Conservation (phyloP, 2,113 vertebrate species). For the Stigmatopora argus region DNA sequence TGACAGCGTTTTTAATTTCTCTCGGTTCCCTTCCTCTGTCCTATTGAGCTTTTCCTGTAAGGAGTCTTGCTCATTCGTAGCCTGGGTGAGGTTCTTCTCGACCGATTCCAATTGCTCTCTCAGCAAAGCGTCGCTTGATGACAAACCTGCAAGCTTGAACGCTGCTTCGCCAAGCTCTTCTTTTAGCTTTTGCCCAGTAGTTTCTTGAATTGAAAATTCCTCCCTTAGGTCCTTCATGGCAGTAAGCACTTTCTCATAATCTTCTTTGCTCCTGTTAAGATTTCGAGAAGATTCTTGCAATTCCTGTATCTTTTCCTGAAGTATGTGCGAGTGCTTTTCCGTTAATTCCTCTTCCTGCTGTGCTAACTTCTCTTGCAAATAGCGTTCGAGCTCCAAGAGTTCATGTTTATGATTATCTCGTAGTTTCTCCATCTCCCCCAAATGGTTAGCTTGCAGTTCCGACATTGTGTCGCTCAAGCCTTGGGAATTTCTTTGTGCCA, state of each 20-base stretch:
- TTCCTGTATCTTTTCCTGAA: constrained; percentile 81
- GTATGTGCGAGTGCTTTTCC: constrained; percentile 69
- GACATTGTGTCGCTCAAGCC: constrained; percentile 76
- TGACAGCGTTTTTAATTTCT: constrained; percentile 62
- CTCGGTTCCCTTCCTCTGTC: constrained; percentile 67
- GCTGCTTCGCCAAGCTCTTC: constrained; percentile 76
- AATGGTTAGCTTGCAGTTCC: constrained; percentile 82
- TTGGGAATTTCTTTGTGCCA: constrained; percentile 80
- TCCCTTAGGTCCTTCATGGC: constrained; percentile 74
- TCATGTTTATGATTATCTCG: constrained; percentile 67
- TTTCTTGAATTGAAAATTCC: constrained; percentile 68
- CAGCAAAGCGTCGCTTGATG: constrained; percentile 68
- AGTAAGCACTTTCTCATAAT: constrained; percentile 66
- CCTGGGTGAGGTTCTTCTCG: constrained; percentile 73
- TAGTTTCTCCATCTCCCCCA: constrained; percentile 78
- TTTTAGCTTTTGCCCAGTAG: constrained; percentile 75
- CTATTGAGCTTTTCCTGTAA: constrained; percentile 74
- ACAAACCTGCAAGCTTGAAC: constrained; percentile 63
- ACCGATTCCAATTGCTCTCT: constrained; percentile 75
- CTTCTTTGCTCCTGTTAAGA: constrained; percentile 60
- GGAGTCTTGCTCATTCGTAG: constrained; percentile 70
- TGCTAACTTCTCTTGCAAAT: constrained; percentile 75
- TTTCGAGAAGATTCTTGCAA: constrained; percentile 71
- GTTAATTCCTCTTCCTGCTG: constrained; percentile 77
- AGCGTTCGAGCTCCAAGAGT: constrained; percentile 59